Evolutionary conservation across 1,140 invertebrate genomes (phyloP), one percentile per base, ranked within the genome.

Genomic region (Adelges cooleyi): DNA sequence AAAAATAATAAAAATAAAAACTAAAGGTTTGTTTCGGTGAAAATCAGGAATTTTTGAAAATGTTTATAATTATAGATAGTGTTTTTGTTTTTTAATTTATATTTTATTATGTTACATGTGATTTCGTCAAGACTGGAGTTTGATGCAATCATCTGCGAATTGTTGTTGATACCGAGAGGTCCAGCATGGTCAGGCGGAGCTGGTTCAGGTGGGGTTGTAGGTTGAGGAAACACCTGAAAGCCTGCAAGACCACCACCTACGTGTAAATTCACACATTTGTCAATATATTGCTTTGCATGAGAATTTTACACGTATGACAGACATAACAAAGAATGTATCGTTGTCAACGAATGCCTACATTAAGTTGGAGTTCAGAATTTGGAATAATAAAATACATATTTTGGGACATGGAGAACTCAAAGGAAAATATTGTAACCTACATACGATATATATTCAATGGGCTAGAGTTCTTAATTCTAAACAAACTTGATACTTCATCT

Each of bases 191-290:
- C 86, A 66, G 86, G 86, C 67, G 86, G 86, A 56, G 86, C 86
- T 67, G 86, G 87, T 76, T 89, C 86, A 51, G 87, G 86, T 36
- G 86, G 86, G 65, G 86, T 88, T 69, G 84, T 86, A 49, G 86
- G 85, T 68, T 84, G 85, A 69, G 87, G 86, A 74, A 87, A 90
- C 65, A 87, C 86, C 74, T 86, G 85, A 74, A 89, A 87, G 72
- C 86, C 86, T 85, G 74, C 69, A 69, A 42, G 25, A 62, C 42
- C 53, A 56, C 38, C 52, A 54, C 33, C 18, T 42, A 48, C 8
- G 42, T 17, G 25, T 59, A 59, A 59, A 29, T 59, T 15, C 46
- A 59, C 17, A 46, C n/a, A 65, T 27, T 36, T 8, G 20, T 48
- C 44, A 48, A 6, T 48, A 48, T 15, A 48, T 48, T 48, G n/a